Evolutionary conservation across 2,113 vertebrate species (phyloP), one percentile per base, ranked within the genome.

Genomic region (Melanocharis versteri): DNA sequence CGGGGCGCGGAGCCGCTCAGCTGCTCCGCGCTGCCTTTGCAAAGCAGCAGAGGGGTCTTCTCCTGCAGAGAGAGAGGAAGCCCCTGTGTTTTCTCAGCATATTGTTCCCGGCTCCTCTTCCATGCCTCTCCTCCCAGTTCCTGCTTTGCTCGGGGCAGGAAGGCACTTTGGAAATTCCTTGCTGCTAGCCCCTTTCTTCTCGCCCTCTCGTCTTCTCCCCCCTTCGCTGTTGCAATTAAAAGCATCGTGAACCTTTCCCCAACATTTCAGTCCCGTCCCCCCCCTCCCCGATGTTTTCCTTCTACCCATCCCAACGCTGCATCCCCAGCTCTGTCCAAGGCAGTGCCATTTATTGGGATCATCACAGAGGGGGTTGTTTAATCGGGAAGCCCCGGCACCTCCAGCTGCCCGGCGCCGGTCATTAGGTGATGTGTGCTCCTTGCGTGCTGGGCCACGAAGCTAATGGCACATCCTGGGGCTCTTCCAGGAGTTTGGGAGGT

Each of bases 91-190:
- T 96, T 97, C 95, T 97, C 90, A 86, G 37, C 89, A 98, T 93
- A 98, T 99, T 99, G 99, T 99, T 98, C 94, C 97, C 83, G 95
- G 88, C 98, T 98, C 98, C 88, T 98, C 97, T 98, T 97, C 98
- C 98, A 97, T 98, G 97, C 97, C 98, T 98, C 97, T 97, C 95
- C 96, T 97, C 97, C 98, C 98, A 87, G 97, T 98, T 98, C 98
- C 98, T 96, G 98, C 98, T 98, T 98, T 98, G 97, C 98, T 98
- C 68, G 81, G 88, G 97, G 97, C 98, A 98, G 98, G 98, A 98
- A 97, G 97, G 96, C 97, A 96, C 97, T 97, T 97, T 97, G 98
- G 98, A 98, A 97, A 99, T 99, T 99, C 99, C 99, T 98, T 98
- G 97, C 98, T 98, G 99, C 99, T 98, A 98, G 98, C 98, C 86